Conservation (phyloP, 2,888 invertebrate genomes). For the Ennomos quercinarius region DNA sequence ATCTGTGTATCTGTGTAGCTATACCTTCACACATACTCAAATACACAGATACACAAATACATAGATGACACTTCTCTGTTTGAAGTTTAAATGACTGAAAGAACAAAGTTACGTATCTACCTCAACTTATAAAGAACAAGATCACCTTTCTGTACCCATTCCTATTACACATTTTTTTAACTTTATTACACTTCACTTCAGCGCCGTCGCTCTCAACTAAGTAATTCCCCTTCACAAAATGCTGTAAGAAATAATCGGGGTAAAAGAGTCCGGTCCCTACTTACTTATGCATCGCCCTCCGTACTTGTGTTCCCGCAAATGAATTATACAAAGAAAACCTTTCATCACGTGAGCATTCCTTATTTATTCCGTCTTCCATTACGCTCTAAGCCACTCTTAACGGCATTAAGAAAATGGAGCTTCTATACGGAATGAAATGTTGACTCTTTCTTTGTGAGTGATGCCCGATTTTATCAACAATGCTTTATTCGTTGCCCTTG, state of each 20-base stretch:
- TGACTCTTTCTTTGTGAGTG: slow-evolving; percentile 29
- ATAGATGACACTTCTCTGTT: too few species aligned
- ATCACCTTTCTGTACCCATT: background rate
- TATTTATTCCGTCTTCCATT: slow-evolving; percentile 58
- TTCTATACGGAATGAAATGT: slow-evolving; percentile 48
- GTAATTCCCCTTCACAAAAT: slow-evolving; percentile 22
- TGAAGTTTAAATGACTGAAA: too few species aligned
- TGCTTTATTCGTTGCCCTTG: background rate
- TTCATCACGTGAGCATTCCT: slow-evolving; percentile 49
- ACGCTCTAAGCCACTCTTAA: slow-evolving; percentile 45
- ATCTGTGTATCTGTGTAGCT: too few species aligned
- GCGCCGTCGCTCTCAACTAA: slow-evolving; percentile 10
- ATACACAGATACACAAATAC: too few species aligned
- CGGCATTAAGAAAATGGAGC: slow-evolving; percentile 42
- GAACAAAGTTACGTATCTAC: too few species aligned
- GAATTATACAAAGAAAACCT: slow-evolving; percentile 55
- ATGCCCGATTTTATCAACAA: slow-evolving; percentile 11
- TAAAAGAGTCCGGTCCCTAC: slow-evolving; percentile 34
- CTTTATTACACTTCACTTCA: slow-evolving; percentile 24
- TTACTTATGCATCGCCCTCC: slow-evolving; percentile 49
- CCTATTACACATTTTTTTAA: slow-evolving; percentile 12
- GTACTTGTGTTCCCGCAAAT: slow-evolving; percentile 51
- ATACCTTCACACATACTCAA: too few species aligned
- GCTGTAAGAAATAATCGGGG: slow-evolving; percentile 29
- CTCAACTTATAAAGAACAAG: too few species aligned